Conservation (phyloP, 2,797 vertebrate species). For the Protonibea diacanthus region DNA sequence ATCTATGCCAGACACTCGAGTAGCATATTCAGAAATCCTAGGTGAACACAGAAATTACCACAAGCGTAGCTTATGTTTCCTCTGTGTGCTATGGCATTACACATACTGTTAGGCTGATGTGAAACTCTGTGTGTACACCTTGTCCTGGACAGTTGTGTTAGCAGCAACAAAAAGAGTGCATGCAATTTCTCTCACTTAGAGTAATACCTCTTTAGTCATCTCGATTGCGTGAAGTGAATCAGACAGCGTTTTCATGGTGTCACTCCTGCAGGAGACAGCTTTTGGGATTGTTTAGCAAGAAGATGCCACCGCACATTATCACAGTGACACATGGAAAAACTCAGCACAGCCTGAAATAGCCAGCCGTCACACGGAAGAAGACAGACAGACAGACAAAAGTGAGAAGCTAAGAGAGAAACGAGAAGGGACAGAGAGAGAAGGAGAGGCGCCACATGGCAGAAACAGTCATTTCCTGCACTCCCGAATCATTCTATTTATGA, state of each 20-base stretch:
- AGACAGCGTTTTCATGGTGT: constrained; percentile 46
- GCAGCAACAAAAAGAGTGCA: constrained; percentile 20
- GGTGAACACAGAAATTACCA: neutral
- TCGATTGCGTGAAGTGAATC: constrained; percentile 32
- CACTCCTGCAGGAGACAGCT: constrained; percentile 53
- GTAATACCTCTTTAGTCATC: constrained; percentile 34
- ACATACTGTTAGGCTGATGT: neutral
- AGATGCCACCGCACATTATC: constrained; percentile 58
- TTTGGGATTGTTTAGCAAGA: constrained; percentile 62
- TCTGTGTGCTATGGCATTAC: no score
- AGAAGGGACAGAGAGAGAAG: constrained; percentile 7
- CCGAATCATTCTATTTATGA: constrained; percentile 62
- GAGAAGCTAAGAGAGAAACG: constrained; percentile 11
- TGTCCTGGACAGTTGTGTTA: constrained; percentile 10
- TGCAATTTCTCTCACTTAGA: constrained; percentile 23
- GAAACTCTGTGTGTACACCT: neutral
- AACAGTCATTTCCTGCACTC: constrained; percentile 54
- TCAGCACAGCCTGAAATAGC: constrained; percentile 54
- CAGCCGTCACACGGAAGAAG: constrained; percentile 29
- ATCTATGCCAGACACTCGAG: neutral
- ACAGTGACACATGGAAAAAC: constrained; percentile 60
- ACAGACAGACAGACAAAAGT: constrained; percentile 43
- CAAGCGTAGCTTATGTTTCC: neutral
- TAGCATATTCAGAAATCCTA: neutral
- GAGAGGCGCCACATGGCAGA: constrained; percentile 34